Conservation (phyloP, 2,888 invertebrate genomes). For the Myopa testacea region DNA sequence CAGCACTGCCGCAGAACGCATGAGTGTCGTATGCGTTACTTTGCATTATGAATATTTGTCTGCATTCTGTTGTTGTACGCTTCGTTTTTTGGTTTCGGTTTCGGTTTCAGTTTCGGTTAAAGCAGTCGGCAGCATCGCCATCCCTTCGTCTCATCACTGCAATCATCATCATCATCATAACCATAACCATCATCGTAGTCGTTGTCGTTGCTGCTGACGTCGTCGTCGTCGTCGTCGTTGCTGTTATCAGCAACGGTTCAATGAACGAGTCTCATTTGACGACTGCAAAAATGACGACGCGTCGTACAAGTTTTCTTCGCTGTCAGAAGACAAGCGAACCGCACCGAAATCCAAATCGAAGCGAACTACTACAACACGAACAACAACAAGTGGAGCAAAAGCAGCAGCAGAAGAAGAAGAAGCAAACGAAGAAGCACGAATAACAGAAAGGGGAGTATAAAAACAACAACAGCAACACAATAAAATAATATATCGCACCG, state of each 20-base stretch:
- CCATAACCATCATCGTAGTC: constrained; percentile 15
- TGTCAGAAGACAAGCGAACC: constrained; percentile 46
- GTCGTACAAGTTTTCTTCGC: constrained; percentile 28
- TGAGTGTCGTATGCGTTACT: not conserved
- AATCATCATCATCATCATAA: constrained; percentile 12
- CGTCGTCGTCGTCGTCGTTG: constrained; percentile 16
- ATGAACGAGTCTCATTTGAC: constrained; percentile 23
- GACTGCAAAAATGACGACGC: constrained; percentile 15
- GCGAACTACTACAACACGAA: not conserved
- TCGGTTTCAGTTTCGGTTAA: constrained; percentile 36
- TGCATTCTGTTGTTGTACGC: not conserved
- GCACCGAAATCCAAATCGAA: constrained; percentile 41
- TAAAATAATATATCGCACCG: not conserved
- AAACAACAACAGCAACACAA: not conserved
- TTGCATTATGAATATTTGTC: constrained; percentile 4
- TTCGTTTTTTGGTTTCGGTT: constrained; percentile 16
- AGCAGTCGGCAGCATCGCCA: constrained; percentile 12
- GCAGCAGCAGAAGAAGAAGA: not conserved
- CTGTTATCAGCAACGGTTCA: constrained; percentile 26
- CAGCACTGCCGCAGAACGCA: not conserved
- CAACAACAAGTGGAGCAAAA: constrained; percentile 8
- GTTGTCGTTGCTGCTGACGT: constrained; percentile 26
- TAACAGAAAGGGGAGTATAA: not conserved
- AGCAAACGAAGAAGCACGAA: not conserved
- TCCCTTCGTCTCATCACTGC: not conserved